Evolutionary conservation across 2,113 vertebrate species (phyloP).

Genomic region (Zosterops hypoxanthus): DNA sequence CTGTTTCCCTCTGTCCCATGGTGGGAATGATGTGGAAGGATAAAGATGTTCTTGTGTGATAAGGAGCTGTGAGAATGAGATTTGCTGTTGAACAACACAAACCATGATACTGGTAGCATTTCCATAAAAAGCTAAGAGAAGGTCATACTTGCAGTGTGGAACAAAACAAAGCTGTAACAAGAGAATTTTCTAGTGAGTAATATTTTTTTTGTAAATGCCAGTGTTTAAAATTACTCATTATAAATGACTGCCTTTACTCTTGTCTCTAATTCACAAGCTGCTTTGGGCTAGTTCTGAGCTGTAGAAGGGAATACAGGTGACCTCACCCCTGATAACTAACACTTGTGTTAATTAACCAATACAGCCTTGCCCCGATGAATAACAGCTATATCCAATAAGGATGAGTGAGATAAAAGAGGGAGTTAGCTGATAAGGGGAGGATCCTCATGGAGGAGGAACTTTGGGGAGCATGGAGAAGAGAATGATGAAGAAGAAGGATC

Average conservation of each 20-base stretch:
- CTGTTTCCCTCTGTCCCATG: neutral
- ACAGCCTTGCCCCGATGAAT: neutral
- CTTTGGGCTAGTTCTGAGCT: neutral
- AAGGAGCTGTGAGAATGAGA: neutral
- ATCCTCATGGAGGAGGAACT: neutral
- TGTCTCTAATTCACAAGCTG: neutral
- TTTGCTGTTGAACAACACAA: neutral
- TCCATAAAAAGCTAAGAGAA: neutral
- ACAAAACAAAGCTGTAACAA: neutral
- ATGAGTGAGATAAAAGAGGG: neutral
- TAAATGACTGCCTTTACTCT: neutral
- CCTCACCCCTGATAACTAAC: neutral
- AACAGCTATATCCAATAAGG: neutral
- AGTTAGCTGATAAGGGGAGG: neutral
- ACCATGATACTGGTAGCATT: neutral
- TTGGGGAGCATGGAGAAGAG: neutral
- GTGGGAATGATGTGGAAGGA: neutral
- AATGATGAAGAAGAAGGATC: neutral
- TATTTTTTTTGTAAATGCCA: neutral
- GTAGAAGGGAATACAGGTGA: neutral
- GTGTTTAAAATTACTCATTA: neutral
- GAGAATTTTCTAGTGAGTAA: neutral
- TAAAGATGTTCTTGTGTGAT: constrained; percentile 1
- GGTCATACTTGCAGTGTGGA: neutral
- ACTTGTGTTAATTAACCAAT: neutral